Percentiles rank a stretch among this genome's conserved stretches.
phyloP scores from a whole-genome alignment of 2,888 invertebrate species.

The Rhorus exstirpatorius region DNA sequence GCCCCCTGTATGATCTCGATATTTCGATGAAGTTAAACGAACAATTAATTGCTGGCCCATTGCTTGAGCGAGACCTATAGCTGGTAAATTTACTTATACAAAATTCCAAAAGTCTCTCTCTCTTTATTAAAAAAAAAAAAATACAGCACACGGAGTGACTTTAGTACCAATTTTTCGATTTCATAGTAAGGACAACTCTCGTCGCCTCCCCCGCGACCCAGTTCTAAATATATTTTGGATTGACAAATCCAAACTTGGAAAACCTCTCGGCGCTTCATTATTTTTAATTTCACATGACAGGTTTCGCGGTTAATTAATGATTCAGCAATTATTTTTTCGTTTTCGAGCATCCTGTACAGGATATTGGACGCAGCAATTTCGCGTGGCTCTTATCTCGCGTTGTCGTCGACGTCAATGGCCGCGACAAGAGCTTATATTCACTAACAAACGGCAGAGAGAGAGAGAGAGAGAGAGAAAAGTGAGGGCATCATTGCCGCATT shows the following conservation, averaged over 20 bases:
- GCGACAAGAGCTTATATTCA: constrained; percentile 39
- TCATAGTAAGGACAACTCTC: too few species aligned
- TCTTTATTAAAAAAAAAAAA: not conserved
- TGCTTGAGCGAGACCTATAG: too few species aligned
- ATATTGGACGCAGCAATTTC: not conserved
- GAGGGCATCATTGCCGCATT: constrained; percentile 71
- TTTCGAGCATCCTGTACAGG: not conserved
- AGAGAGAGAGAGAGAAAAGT: constrained; percentile 45
- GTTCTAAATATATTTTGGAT: too few species aligned
- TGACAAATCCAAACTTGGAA: not conserved
- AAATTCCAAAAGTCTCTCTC: too few species aligned
- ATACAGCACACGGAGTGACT: too few species aligned
- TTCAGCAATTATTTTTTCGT: not conserved
- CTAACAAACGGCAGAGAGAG: constrained; percentile 27
- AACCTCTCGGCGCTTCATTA: not conserved
- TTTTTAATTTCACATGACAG: not conserved
- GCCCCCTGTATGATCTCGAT: too few species aligned
- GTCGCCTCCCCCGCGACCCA: too few species aligned
- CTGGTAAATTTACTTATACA: too few species aligned
- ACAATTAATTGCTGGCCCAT: too few species aligned
- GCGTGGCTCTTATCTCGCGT: constrained; percentile 47
- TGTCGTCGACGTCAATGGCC: constrained; percentile 66
- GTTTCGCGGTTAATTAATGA: not conserved
- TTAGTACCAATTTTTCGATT: too few species aligned
- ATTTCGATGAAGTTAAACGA: too few species aligned